Evolutionary conservation across 2,797 vertebrate genomes (phyloP), one percentile per base, ranked within the genome.

Genomic region (Smutsia temminckii): DNA sequence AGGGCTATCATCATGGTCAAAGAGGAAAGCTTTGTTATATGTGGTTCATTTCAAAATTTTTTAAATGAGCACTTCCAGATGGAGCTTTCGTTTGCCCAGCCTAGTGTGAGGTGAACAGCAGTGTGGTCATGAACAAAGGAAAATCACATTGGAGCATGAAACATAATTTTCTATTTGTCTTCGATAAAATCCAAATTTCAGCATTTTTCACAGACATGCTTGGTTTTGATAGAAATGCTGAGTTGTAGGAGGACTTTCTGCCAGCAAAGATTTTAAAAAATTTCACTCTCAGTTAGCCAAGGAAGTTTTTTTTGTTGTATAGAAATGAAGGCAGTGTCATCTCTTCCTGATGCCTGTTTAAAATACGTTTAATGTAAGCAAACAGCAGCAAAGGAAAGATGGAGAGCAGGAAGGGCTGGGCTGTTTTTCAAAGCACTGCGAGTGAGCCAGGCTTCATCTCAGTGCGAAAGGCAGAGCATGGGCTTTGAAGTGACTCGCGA

Each of bases 181-280:
- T 55, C 88, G 29, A 69, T 96, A 80, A 97, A 97, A 90, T 85
- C 59, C 95, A 96, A 89, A 80, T 94, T 89, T 96, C 89, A 93
- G 89, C 95, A 66, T 85, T 92, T 96, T 97, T 93, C 64, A 63
- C 59, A 94, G 85, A 91, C 68, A 72, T 53, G 27, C 75, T 95
- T 91, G 95, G 83, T 95, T 93, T 95, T 96, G 77, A 85, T 89
- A 96, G 86, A 95, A 96, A 81, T 71, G 75, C 95, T 94, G 93
- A 97, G 85, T 94, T 85, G 46, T 79, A 80, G 57, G 72, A 85
- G 91, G 83, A 64, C 37, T 61, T 90, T 83, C 78, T 93, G 40
- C 74, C 57, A 85, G 57, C 57, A 40, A 78, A 88, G 71, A 77
- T 49, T 55, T 34, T 57, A 91, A 75, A 23, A 49, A 74, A 81